A percentile compares a stretch with the other conserved stretches of the same genome.
Evolutionary conservation across 2,888 invertebrate genomes (phyloP).

Genomic region (Acleris cristana): DNA sequence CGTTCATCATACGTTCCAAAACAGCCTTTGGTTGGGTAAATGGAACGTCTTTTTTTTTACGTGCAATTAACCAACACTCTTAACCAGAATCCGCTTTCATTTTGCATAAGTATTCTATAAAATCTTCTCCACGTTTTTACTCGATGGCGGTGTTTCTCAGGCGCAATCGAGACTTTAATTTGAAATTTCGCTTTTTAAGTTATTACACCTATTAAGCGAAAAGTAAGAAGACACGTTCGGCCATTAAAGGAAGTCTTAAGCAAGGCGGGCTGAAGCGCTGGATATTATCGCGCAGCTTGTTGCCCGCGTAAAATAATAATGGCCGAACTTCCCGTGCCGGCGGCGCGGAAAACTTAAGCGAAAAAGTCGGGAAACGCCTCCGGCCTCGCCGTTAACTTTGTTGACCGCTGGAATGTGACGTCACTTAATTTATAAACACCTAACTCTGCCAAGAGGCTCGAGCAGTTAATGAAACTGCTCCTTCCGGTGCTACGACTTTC

Average conservation of each 20-base stretch:
- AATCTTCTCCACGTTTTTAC: constrained; percentile 28
- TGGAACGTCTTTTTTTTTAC: background rate
- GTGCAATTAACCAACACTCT: constrained; percentile 8
- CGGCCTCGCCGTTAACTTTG: constrained; percentile 72
- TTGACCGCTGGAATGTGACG: constrained; percentile 77
- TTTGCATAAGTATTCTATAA: constrained; percentile 24
- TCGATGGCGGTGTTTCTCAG: constrained; percentile 26
- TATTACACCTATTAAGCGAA: constrained; percentile 81
- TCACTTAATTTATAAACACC: constrained; percentile 84
- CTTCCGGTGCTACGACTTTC: constrained; percentile 1
- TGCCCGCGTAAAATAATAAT: constrained; percentile 85
- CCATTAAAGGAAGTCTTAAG: constrained; percentile 73
- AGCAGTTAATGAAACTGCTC: constrained; percentile 65
- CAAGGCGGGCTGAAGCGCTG: constrained; percentile 69
- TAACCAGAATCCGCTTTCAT: background rate
- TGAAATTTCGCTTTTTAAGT: constrained; percentile 75
- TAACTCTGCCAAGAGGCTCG: constrained; percentile 63
- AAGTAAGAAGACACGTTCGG: constrained; percentile 80
- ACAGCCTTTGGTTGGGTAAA: no score
- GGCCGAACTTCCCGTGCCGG: constrained; percentile 84
- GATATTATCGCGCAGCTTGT: constrained; percentile 85
- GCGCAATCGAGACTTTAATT: constrained; percentile 56
- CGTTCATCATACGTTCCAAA: no score
- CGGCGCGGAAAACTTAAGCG: constrained; percentile 80
- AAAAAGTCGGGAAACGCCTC: constrained; percentile 82